These are phyloP conservation scores for Hoplostethus mediterraneus DNA, from an alignment of 2,797 vertebrate genomes.

Conservation along the genomic window DNA sequence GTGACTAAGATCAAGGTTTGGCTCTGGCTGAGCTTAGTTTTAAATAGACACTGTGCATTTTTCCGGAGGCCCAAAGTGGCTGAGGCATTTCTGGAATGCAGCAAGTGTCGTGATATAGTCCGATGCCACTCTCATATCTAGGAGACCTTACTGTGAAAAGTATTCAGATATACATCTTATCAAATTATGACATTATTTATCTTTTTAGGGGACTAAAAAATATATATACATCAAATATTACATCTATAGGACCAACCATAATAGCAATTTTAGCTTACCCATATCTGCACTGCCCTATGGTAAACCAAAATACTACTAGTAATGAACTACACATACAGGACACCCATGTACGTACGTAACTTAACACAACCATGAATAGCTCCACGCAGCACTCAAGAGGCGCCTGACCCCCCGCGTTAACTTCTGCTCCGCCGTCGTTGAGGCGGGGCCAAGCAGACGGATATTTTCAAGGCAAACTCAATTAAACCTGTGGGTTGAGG, in stretches of 20 bases:
- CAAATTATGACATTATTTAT: too few species aligned
- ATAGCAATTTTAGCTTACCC: conserved; percentile 5
- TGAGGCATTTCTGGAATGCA: conserved; percentile 13
- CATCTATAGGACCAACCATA: not conserved
- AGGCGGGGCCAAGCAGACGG: conserved; percentile 36
- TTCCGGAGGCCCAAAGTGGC: conserved; percentile 15
- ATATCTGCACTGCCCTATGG: not conserved
- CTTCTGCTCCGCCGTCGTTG: conserved; percentile 58
- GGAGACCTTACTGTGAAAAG: not conserved
- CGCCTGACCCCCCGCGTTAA: conserved; percentile 73
- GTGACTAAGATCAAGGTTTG: conserved; percentile 47
- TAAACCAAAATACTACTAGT: conserved; percentile 14
- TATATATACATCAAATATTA: not conserved
- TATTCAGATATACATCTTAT: too few species aligned
- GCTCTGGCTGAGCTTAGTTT: conserved; percentile 61
- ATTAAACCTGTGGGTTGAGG: conserved; percentile 81
- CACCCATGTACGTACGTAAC: conserved; percentile 46
- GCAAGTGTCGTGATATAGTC: not conserved
- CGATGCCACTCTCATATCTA: not conserved
- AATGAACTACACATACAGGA: conserved; percentile 34
- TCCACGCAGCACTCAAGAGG: conserved; percentile 53
- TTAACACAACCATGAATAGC: conserved; percentile 47
- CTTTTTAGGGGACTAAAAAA: too few species aligned
- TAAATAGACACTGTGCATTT: conserved; percentile 2
- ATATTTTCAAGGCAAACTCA: conserved; percentile 73